Evolutionary conservation across 2,113 vertebrate genomes (phyloP).

Genomic region (Athene noctua): DNA sequence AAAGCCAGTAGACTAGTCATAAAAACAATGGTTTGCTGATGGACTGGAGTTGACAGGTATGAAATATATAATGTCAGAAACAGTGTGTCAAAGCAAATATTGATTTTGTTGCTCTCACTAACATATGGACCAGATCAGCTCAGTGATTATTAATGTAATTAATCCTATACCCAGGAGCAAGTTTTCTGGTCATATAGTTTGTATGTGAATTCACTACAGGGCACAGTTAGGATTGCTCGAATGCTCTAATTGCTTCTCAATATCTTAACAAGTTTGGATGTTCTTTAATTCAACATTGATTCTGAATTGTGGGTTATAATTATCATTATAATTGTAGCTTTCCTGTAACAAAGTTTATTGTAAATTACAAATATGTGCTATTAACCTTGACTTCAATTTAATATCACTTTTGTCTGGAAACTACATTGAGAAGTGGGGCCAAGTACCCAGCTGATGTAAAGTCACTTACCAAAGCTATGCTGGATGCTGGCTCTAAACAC

Average conservation of each 20-base stretch:
- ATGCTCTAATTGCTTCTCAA: background rate
- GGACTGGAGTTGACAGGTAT: background rate
- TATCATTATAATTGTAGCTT: background rate
- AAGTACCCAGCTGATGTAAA: background rate
- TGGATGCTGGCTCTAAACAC: background rate
- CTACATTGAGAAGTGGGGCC: background rate
- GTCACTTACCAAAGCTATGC: background rate
- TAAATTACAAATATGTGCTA: background rate
- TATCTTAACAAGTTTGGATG: background rate
- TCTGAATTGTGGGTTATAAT: background rate
- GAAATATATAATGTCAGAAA: background rate
- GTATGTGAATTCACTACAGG: background rate
- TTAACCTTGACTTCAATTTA: constrained; percentile 24
- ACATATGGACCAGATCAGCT: background rate
- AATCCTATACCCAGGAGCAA: background rate
- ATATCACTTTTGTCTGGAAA: background rate
- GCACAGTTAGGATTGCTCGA: background rate
- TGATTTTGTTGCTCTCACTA: background rate
- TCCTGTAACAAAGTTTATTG: background rate
- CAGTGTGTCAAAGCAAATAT: background rate
- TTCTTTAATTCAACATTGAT: background rate
- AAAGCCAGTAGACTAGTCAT: background rate
- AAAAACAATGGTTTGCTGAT: background rate
- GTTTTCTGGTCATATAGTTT: background rate
- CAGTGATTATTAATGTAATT: constrained; percentile 20